phyloP scores from a whole-genome alignment of 2,797 vertebrate genomes.

The Caiman crocodilus region DNA sequence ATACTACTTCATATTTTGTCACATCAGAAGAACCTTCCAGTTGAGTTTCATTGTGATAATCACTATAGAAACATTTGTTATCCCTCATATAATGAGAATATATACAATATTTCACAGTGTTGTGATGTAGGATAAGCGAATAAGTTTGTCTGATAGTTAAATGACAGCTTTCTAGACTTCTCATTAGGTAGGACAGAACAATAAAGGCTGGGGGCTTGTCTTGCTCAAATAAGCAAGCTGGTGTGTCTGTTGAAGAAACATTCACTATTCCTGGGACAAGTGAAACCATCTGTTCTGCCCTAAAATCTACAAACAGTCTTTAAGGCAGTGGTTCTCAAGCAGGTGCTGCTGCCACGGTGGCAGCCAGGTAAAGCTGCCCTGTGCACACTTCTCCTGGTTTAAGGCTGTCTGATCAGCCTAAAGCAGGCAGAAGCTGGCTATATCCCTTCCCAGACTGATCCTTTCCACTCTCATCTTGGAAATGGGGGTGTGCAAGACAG shows the following conservation, averaged over 20 bases:
- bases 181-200: background rate
- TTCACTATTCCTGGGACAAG: background rate
- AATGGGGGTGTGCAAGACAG: too few species aligned
- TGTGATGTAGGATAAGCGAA: accelerated
- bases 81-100: accelerated
- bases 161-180: background rate
- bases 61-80: background rate
- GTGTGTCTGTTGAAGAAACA: background rate
- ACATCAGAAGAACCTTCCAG: accelerated
- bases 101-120: background rate
- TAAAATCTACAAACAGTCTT: background rate
- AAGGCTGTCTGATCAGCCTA: too few species aligned
- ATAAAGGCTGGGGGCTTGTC: background rate
- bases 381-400: too few species aligned
- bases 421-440: too few species aligned
- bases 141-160: background rate
- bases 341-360: too few species aligned
- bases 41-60: background rate
- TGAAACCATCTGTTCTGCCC: background rate
- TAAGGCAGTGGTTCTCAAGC: too few species aligned
- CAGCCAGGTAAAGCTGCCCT: too few species aligned
- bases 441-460: too few species aligned
- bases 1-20: background rate
- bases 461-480: too few species aligned
- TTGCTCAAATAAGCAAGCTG: background rate